phyloP scores from a whole-genome alignment of 92 coral and sea anemone genomes.

The Zoanthus sociatus region DNA sequence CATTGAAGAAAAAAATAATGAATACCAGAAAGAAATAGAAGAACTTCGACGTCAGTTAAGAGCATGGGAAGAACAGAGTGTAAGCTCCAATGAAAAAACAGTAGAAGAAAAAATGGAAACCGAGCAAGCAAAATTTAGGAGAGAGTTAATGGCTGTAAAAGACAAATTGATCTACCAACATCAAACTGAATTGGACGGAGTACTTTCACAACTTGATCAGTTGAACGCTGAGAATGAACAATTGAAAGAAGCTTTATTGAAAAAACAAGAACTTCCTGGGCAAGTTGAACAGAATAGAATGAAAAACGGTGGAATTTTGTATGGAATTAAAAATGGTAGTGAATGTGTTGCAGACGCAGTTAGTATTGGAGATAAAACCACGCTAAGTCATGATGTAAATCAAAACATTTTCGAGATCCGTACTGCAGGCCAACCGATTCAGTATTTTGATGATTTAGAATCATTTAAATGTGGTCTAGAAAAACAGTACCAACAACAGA shows the following conservation, averaged over 20 bases:
- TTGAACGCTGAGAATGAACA: conserved; percentile 78
- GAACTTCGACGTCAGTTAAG: conserved; percentile 68
- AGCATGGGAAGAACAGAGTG: conserved; percentile 45
- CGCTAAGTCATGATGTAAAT: conserved; percentile 16
- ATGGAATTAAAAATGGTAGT: conserved; percentile 27
- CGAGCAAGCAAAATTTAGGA: conserved; percentile 79
- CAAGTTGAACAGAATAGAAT: not conserved
- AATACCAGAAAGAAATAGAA: conserved; percentile 60
- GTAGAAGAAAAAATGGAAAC: conserved; percentile 70
- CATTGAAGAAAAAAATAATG: conserved; percentile 44
- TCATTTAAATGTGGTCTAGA: conserved; percentile 66
- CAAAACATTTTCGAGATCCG: conserved; percentile 36
- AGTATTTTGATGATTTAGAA: conserved; percentile 49
- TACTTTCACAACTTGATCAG: conserved; percentile 75
- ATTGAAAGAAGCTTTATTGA: conserved; percentile 59
- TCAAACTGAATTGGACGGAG: conserved; percentile 78
- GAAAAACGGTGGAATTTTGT: conserved; percentile 35
- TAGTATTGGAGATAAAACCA: conserved; percentile 58
- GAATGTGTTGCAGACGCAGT: conserved; percentile 45
- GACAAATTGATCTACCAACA: conserved; percentile 78
- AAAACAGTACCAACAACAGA: conserved; percentile 76
- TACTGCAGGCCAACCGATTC: conserved; percentile 33
- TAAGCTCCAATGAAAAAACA: not conserved
- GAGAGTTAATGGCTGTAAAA: conserved; percentile 81
- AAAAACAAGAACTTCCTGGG: conserved; percentile 31